Conservation (phyloP, 2,113 vertebrate genomes). For the Cyrtonyx montezumae region DNA sequence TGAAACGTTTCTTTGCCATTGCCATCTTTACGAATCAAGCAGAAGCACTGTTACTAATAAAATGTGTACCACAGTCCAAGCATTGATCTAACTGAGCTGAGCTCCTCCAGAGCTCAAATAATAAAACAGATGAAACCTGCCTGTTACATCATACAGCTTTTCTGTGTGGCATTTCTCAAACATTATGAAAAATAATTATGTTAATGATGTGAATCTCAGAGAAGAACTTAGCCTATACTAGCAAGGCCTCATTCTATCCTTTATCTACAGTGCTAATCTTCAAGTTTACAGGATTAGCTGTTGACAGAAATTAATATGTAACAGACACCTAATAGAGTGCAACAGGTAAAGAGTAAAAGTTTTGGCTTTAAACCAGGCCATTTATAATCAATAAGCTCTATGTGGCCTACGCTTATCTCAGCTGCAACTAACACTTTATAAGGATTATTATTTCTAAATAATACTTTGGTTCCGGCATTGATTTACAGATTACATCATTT, state of each 20-base stretch:
- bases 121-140: background rate
- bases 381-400: background rate
- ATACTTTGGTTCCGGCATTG: background rate
- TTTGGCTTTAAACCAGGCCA: background rate
- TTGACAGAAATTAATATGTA: background rate
- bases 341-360: background rate
- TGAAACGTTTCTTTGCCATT: background rate
- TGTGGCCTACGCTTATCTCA: background rate
- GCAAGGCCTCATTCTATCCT: background rate
- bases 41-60: background rate
- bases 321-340: background rate
- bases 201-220: background rate
- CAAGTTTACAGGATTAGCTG: background rate
- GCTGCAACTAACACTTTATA: background rate
- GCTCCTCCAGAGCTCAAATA: background rate
- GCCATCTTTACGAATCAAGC: background rate
- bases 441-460: background rate
- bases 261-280: background rate
- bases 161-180: background rate
- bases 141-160: accelerated
- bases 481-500: background rate
- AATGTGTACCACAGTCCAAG: background rate
- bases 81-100: background rate
- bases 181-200: background rate
- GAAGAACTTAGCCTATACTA: background rate